Conservation (phyloP, 2,113 vertebrate genomes). For the Microcebus murinus region DNA sequence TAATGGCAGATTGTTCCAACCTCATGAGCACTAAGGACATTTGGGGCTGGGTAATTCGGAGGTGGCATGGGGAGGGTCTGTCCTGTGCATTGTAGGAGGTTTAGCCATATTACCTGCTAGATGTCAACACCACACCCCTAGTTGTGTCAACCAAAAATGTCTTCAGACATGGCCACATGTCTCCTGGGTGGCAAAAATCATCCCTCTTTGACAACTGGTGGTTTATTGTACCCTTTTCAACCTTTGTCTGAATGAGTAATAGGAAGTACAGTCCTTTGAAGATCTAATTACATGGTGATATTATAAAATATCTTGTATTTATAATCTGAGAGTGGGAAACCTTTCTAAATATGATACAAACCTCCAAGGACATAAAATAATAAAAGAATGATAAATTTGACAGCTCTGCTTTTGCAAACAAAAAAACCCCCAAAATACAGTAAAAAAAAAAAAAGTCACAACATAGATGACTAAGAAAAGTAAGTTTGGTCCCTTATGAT, state of each 20-base stretch:
- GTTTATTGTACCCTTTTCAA: background rate
- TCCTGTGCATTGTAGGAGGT: background rate
- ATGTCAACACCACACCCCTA: background rate
- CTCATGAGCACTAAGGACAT: background rate
- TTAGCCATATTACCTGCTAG: background rate
- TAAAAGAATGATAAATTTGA: background rate
- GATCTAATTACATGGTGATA: background rate
- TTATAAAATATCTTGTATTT: constrained; percentile 20
- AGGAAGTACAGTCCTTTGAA: background rate
- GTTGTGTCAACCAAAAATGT: background rate
- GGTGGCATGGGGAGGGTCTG: background rate
- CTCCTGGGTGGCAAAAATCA: background rate
- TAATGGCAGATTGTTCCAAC: background rate
- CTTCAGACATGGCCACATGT: background rate
- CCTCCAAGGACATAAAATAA: background rate
- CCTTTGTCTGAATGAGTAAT: background rate
- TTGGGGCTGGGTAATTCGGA: background rate
- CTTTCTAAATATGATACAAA: constrained; percentile 22
- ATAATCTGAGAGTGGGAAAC: background rate
- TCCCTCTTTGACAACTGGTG: background rate
- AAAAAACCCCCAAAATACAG: too few relatives aligned
- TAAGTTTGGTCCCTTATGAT: background rate
- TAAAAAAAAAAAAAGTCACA: background rate
- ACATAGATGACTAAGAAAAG: background rate
- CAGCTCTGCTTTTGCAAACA: background rate